Evolutionary conservation across 2,113 vertebrate genomes (phyloP).

Genomic region (Prochilodus magdalenae): DNA sequence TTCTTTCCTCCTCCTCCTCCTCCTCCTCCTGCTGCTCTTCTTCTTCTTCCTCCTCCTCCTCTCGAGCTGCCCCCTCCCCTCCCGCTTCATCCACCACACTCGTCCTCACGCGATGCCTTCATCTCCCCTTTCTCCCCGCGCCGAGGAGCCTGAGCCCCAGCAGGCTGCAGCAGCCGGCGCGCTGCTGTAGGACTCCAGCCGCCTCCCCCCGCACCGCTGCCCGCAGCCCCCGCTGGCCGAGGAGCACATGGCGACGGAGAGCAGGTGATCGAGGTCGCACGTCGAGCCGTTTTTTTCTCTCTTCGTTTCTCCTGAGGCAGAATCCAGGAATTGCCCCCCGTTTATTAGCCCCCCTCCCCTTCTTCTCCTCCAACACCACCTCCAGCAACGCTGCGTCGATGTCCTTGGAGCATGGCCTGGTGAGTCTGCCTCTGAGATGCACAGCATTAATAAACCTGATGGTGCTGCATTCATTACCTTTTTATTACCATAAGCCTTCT

Average conservation of each 20-base stretch:
- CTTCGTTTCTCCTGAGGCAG: constrained; percentile 34
- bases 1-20: not conserved
- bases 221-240: constrained; percentile 14
- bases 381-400: constrained; percentile 51
- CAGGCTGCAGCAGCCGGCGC: constrained; percentile 60
- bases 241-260: constrained; percentile 37
- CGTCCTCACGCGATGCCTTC: constrained; percentile 57
- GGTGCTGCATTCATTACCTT: constrained; percentile 1
- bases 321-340: constrained; percentile 48
- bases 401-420: constrained; percentile 70
- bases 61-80: not conserved
- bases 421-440: constrained; percentile 49
- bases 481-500: not conserved
- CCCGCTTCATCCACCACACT: constrained; percentile 11
- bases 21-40: not conserved
- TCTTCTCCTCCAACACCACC: constrained; percentile 17
- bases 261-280: constrained; percentile 34
- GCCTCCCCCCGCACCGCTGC: not conserved
- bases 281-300: constrained; percentile 19
- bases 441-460: constrained; percentile 27
- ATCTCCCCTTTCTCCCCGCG: constrained; percentile 51
- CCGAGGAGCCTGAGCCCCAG: constrained; percentile 56
- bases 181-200: constrained; percentile 15
- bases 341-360: constrained; percentile 4
- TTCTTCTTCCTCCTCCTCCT: not conserved